Percentiles rank a stretch among this genome's conserved stretches.
phyloP scores from a whole-genome alignment of 2,797 vertebrate species.

The Scomberomorus guttatus region DNA sequence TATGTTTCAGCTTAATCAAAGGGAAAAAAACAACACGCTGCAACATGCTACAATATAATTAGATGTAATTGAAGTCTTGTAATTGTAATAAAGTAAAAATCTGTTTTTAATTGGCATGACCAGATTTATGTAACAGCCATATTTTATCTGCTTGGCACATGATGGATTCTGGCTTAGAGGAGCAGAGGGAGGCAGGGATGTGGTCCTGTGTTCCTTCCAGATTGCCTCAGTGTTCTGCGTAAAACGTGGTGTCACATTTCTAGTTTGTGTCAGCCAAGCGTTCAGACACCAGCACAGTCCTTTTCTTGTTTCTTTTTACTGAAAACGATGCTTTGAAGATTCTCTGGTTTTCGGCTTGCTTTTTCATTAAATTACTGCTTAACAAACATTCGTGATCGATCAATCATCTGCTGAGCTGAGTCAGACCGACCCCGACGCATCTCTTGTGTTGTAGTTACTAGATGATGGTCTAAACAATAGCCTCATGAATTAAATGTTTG shows the following conservation, averaged over 20 bases:
- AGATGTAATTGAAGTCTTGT: not conserved
- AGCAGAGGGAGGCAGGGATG: not conserved
- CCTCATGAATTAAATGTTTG: not conserved
- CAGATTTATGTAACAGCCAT: not conserved
- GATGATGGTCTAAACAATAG: not conserved
- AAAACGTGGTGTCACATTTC: not conserved
- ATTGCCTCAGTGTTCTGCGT: not conserved
- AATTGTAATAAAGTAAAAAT: not conserved
- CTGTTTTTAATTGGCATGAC: not conserved
- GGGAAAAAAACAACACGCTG: not conserved
- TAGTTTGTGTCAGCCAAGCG: not conserved
- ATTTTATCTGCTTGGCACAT: not conserved
- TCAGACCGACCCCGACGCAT: not conserved
- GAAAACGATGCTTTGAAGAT: too few species aligned
- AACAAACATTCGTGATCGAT: not conserved
- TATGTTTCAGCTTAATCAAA: not conserved
- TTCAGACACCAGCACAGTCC: not conserved
- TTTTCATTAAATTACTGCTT: not conserved
- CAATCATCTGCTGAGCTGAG: not conserved
- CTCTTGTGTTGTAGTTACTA: not conserved
- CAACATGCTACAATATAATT: not conserved
- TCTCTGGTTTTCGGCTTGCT: not conserved
- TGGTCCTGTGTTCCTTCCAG: not conserved
- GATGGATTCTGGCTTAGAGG: not conserved
- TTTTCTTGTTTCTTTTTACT: not conserved